phyloP scores from a whole-genome alignment of 2,888 invertebrate species.

The Tinea trinotella region DNA sequence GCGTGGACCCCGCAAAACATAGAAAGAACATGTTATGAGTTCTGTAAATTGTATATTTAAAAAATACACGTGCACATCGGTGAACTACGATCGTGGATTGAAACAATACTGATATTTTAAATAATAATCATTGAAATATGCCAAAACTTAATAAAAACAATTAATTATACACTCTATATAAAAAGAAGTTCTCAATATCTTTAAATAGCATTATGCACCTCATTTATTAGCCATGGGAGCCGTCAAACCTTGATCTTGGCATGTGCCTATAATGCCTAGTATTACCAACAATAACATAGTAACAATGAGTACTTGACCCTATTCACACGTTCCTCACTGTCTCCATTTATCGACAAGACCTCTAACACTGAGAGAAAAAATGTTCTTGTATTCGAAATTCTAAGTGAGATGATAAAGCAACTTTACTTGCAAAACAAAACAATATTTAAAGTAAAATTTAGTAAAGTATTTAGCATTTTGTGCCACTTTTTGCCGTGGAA shows the following conservation, averaged over 20 bases:
- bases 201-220: background rate
- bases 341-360: conserved; percentile 50
- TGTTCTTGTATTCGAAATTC: background rate
- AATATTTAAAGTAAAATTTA: background rate
- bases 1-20: too few relatives aligned
- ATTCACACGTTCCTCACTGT: conserved; percentile 60
- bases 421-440: background rate
- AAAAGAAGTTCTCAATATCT: too few relatives aligned
- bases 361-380: background rate
- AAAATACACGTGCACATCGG: too few relatives aligned
- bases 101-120: too few relatives aligned
- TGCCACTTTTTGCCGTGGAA: background rate
- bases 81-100: too few relatives aligned
- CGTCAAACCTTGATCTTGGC: conserved; percentile 54
- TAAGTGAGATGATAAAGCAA: background rate
- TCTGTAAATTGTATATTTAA: too few relatives aligned
- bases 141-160: too few relatives aligned
- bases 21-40: too few relatives aligned
- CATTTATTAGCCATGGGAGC: conserved; percentile 31
- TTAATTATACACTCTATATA: too few relatives aligned
- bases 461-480: too few relatives aligned
- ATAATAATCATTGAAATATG: too few relatives aligned
- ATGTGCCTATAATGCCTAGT: conserved; percentile 8
- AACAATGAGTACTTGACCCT: conserved; percentile 61
- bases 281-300: conserved; percentile 22